phyloP scores from a whole-genome alignment of 2,797 vertebrate species.

The Helarctos malayanus region DNA sequence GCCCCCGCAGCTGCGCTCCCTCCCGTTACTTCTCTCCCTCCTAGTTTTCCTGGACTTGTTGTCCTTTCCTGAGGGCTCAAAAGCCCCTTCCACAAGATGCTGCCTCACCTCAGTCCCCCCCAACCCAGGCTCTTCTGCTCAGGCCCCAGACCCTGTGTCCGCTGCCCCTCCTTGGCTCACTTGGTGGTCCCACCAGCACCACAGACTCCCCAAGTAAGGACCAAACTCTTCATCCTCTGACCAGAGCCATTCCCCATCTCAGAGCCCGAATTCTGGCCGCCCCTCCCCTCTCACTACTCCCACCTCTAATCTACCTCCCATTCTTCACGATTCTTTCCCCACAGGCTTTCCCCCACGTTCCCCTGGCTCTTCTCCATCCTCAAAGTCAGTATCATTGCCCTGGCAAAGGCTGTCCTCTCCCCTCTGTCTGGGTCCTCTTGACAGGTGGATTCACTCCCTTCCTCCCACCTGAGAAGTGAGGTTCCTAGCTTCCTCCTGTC shows the following conservation, averaged over 20 bases:
- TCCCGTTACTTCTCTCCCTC: background rate
- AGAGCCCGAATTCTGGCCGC: background rate
- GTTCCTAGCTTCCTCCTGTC: background rate
- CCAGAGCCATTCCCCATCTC: background rate
- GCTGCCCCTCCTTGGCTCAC: background rate
- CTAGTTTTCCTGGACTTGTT: background rate
- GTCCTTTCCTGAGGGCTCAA: background rate
- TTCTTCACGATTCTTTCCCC: background rate
- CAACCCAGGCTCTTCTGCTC: background rate
- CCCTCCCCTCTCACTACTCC: background rate
- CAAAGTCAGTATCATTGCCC: background rate
- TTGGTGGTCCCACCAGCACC: background rate
- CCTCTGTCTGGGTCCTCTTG: background rate
- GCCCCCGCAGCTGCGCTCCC: background rate
- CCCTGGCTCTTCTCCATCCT: background rate
- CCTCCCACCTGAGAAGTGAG: background rate
- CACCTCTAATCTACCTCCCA: too few relatives aligned
- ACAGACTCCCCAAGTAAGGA: background rate
- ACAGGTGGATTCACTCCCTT: background rate
- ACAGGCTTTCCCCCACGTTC: background rate
- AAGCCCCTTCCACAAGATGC: background rate
- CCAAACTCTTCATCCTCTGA: background rate
- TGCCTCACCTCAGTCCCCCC: background rate
- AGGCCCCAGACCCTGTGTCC: background rate
- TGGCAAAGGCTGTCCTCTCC: background rate